phyloP scores from a whole-genome alignment of 2,797 vertebrate species.

The Ammospiza maritima region DNA sequence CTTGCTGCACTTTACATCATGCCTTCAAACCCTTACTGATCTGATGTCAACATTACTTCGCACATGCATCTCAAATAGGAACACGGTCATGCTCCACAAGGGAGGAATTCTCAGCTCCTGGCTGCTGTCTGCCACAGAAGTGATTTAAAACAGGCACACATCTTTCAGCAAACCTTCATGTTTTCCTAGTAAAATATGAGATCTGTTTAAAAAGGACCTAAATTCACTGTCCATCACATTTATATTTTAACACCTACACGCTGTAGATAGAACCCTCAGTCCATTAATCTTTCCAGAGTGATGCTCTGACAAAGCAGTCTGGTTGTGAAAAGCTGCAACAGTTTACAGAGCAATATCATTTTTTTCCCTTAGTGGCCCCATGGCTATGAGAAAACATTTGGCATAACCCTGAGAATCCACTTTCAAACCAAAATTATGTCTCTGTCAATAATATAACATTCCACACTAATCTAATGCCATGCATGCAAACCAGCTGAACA shows the following conservation, averaged over 20 bases:
- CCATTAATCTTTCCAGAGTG: slow-evolving; percentile 14
- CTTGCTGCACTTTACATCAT: neutral
- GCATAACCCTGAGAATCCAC: neutral
- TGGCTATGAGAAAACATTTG: neutral
- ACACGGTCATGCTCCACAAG: neutral
- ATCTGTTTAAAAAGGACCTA: slow-evolving; percentile 3
- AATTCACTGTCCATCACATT: slow-evolving; percentile 21
- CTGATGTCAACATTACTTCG: neutral
- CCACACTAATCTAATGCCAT: neutral
- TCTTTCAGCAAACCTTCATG: neutral
- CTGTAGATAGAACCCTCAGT: neutral
- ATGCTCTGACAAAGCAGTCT: slow-evolving; percentile 23
- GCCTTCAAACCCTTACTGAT: neutral
- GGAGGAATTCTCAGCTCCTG: neutral
- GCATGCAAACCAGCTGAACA: slow-evolving; percentile 9
- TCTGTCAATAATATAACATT: slow-evolving; percentile 33
- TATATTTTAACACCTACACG: neutral
- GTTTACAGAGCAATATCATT: neutral
- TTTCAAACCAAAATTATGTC: slow-evolving; percentile 10
- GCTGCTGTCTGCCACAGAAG: neutral
- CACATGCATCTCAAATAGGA: neutral
- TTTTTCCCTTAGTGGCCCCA: neutral
- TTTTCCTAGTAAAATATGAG: neutral
- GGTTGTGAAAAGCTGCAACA: neutral
- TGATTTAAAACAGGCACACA: neutral